Percentiles rank a stretch among this genome's conserved stretches.
Evolutionary conservation across 2,888 invertebrate genomes (phyloP).

Genomic region (Patella ulyssiponensis): DNA sequence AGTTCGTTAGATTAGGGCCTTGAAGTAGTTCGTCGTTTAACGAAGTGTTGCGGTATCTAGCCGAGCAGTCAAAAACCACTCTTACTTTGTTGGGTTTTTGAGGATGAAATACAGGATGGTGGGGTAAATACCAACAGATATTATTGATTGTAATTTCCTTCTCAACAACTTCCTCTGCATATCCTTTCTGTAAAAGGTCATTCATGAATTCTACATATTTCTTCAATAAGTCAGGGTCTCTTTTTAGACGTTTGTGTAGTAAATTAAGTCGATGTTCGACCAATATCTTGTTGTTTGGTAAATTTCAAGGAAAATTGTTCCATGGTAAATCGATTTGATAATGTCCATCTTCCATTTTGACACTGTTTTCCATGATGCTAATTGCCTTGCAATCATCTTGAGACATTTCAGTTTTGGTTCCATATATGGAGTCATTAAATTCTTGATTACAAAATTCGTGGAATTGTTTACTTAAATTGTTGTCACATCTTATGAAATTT

Average conservation of each 20-base stretch:
- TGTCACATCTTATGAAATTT: slow-evolving; percentile 72
- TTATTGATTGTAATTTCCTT: background rate
- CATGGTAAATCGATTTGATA: background rate
- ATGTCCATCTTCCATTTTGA: slow-evolving; percentile 11
- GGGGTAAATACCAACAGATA: background rate
- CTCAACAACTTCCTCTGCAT: slow-evolving; percentile 13
- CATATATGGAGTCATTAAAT: slow-evolving; percentile 74
- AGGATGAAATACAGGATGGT: slow-evolving; percentile 10
- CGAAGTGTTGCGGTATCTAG: slow-evolving; percentile 32
- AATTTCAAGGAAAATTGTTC: background rate
- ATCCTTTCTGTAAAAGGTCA: slow-evolving; percentile 13
- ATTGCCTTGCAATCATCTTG: slow-evolving; percentile 75
- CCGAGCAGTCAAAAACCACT: slow-evolving; percentile 39
- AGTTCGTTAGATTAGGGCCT: slow-evolving; percentile 45
- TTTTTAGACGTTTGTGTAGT: background rate
- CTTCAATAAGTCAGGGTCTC: slow-evolving; percentile 1
- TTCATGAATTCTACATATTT: slow-evolving; percentile 19
- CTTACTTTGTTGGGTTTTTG: slow-evolving; percentile 12
- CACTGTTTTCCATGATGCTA: slow-evolving; percentile 18
- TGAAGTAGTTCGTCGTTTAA: slow-evolving; percentile 38
- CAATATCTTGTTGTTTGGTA: background rate
- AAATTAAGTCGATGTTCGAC: background rate
- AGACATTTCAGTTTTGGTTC: slow-evolving; percentile 86
- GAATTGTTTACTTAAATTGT: slow-evolving; percentile 88
- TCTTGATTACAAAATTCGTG: slow-evolving; percentile 74